Conservation (phyloP, 2,113 vertebrate genomes). For the Dromaius novaehollandiae region DNA sequence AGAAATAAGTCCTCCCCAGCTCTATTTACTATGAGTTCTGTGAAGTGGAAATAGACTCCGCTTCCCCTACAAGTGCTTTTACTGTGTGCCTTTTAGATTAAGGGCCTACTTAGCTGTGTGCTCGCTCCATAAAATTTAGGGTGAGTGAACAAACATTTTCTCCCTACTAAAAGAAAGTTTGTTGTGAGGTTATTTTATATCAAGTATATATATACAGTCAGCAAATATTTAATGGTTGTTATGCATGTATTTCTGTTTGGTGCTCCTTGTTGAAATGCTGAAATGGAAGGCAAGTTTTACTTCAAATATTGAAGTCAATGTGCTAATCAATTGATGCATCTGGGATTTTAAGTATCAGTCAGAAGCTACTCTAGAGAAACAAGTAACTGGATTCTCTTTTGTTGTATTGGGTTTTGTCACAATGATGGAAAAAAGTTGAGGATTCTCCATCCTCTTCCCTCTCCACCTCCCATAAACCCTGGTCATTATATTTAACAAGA, state of each 20-base stretch:
- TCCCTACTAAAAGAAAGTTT: not conserved
- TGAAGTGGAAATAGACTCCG: not conserved
- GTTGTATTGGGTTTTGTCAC: not conserved
- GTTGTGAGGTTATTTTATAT: not conserved
- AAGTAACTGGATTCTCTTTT: not conserved
- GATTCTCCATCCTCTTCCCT: not conserved
- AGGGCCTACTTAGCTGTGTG: not conserved
- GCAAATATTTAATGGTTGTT: not conserved
- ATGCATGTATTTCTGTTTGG: not conserved
- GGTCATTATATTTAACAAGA: not conserved
- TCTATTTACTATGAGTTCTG: not conserved
- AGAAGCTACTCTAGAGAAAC: not conserved
- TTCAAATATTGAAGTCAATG: not conserved
- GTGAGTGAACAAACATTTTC: not conserved
- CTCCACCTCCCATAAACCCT: fast-evolving
- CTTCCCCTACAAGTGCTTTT: not conserved
- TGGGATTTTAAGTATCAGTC: not conserved
- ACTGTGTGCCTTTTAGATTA: not conserved
- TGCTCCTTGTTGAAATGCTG: not conserved
- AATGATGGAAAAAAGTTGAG: not conserved
- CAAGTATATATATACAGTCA: not conserved
- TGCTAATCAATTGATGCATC: fast-evolving
- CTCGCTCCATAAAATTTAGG: not conserved
- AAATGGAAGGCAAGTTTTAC: not conserved
- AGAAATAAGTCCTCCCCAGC: not conserved